Conservation (phyloP, 2,797 vertebrate species). For the Zalophus californianus region DNA sequence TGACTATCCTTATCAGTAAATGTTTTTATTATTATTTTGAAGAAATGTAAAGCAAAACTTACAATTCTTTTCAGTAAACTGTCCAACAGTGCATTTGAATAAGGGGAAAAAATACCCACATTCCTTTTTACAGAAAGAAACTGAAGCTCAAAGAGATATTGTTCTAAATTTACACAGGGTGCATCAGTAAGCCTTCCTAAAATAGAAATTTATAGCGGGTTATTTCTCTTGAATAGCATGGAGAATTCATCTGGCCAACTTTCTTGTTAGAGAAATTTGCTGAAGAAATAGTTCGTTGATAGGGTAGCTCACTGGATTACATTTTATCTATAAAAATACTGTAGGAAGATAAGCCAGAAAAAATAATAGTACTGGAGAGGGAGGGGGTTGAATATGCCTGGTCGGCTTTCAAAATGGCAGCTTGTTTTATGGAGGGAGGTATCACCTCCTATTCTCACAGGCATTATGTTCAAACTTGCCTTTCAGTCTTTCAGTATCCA, state of each 20-base stretch:
- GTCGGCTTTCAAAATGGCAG: neutral
- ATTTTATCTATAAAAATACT: neutral
- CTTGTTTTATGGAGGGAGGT: neutral
- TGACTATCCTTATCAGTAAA: neutral
- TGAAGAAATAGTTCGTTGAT: neutral
- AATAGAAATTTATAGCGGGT: neutral
- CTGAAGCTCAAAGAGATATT: neutral
- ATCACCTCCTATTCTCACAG: neutral
- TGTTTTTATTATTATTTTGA: neutral
- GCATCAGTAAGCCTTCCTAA: neutral
- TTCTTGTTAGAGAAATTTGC: neutral
- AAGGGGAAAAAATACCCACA: neutral
- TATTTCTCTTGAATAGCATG: neutral
- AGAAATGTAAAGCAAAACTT: neutral
- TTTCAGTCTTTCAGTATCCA: neutral
- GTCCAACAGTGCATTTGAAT: neutral
- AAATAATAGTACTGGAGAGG: neutral
- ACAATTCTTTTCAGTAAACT: neutral
- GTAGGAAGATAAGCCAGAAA: neutral
- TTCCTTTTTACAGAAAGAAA: neutral
- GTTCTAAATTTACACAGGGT: neutral
- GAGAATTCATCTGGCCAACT: neutral
- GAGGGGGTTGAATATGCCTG: neutral
- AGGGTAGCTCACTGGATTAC: neutral
- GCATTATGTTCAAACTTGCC: neutral